A percentile compares a stretch with the other conserved stretches of the same genome.
Evolutionary conservation across 2,797 vertebrate species (phyloP).

Genomic region (Oryzias dopingdopingensis): DNA sequence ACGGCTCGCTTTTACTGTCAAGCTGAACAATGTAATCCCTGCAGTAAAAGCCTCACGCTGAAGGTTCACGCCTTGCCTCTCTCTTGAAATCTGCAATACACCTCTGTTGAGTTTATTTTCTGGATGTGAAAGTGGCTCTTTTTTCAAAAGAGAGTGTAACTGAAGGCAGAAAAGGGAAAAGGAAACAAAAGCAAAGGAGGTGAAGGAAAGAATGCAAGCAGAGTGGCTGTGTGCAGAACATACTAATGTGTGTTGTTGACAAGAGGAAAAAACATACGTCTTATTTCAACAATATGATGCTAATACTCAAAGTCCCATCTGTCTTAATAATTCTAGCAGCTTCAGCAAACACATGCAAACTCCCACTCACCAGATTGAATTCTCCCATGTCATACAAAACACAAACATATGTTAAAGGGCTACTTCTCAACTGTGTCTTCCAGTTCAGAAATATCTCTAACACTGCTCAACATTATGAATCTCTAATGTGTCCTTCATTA

Average conservation of each 20-base stretch:
- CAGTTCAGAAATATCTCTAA: slow-evolving; percentile 71
- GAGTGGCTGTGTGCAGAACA: slow-evolving; percentile 38
- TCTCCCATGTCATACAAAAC: slow-evolving; percentile 22
- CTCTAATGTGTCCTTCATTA: slow-evolving; percentile 58
- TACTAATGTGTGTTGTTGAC: slow-evolving; percentile 49
- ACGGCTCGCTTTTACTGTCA: slow-evolving; percentile 55
- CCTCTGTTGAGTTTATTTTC: slow-evolving; percentile 49
- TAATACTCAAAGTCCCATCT: slow-evolving; percentile 75
- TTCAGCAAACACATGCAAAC: slow-evolving; percentile 1
- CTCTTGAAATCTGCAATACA: slow-evolving; percentile 33
- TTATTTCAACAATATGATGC: slow-evolving; percentile 69
- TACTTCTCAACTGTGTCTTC: slow-evolving; percentile 67
- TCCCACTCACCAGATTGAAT: slow-evolving; percentile 24
- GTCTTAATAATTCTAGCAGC: slow-evolving; percentile 66
- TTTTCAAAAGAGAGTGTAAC: slow-evolving; percentile 46
- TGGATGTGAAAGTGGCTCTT: slow-evolving; percentile 45
- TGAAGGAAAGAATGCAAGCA: slow-evolving; percentile 32
- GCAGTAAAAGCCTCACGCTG: slow-evolving; percentile 40
- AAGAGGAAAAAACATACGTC: slow-evolving; percentile 55
- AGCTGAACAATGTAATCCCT: slow-evolving; percentile 54
- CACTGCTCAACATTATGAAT: slow-evolving; percentile 63
- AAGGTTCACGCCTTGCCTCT: slow-evolving; percentile 47
- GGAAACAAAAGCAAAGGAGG: slow-evolving; percentile 26
- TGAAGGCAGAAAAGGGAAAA: slow-evolving; percentile 33
- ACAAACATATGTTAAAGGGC: slow-evolving; percentile 44